phyloP scores from a whole-genome alignment of 2,113 vertebrate species.

The Clupea harengus region DNA sequence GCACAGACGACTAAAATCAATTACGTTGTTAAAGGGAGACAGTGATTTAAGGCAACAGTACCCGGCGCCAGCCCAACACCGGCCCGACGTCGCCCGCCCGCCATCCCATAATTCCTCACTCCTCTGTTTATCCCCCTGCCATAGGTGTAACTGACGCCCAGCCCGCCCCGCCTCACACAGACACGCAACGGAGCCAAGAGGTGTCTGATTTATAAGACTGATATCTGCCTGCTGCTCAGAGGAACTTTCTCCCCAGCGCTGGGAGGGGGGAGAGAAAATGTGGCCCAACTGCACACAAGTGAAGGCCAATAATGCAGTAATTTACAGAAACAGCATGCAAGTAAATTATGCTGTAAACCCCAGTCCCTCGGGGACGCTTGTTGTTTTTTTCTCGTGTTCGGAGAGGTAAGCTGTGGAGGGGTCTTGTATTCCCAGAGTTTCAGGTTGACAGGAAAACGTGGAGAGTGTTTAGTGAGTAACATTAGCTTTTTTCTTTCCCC shows the following conservation, averaged over 20 bases:
- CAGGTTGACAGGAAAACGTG: slow-evolving; percentile 85
- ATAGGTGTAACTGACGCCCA: background rate
- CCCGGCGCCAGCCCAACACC: background rate
- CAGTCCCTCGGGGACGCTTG: slow-evolving; percentile 72
- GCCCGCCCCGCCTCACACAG: background rate
- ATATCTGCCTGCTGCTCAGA: background rate
- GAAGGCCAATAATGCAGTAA: slow-evolving; percentile 17
- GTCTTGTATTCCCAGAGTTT: slow-evolving; percentile 81
- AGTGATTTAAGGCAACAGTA: background rate
- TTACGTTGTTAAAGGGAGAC: background rate
- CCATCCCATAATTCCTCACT: background rate
- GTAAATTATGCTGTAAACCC: slow-evolving; percentile 85
- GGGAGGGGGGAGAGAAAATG: background rate
- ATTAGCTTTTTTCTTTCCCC: slow-evolving; percentile 63
- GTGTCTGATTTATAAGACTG: slow-evolving; percentile 2
- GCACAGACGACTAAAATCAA: background rate
- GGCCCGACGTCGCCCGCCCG: background rate
- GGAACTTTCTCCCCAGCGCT: background rate
- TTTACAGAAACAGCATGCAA: slow-evolving; percentile 77
- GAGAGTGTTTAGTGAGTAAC: slow-evolving; percentile 76
- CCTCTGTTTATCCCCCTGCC: background rate
- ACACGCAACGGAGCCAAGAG: background rate
- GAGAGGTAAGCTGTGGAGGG: slow-evolving; percentile 76
- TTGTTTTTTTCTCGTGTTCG: slow-evolving; percentile 35
- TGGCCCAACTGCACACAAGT: background rate